Base-by-base conservation (phyloP, 2,888 invertebrate genomes). In the Pyrrhosoma nymphula region DNA sequence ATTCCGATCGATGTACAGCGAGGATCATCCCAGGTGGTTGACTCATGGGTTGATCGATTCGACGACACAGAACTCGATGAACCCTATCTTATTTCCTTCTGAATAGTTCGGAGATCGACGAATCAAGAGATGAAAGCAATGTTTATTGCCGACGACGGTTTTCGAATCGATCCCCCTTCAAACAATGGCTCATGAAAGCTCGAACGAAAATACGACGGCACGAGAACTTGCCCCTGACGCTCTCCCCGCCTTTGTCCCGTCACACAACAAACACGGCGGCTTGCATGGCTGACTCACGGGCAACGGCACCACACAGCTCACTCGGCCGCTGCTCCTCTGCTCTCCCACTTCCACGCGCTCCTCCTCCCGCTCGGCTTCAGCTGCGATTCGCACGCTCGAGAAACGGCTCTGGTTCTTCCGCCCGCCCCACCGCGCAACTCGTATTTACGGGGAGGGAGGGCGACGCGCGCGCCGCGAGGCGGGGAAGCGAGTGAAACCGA, bases 11-110 rank as follows among this genome's bases (percentile, higher is more conserved):
- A 82, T 82, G 82, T 1, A 16, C 30, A 16, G 26, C 82, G 82
- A 82, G 35, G 82, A 35, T 82, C 82, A 82, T 82, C 82, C 35
- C 82, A 82, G 82, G 82, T 82, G 82, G 82, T 82, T 82, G 82
- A 82, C 26, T 82, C 82, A 35, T 35, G 82, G 16, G 14, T 16
- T 14, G 82, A 35, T 35, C 8, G 82, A 26, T 18, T 26, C 82
- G 26, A 60, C 60, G 60, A 69, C 69, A 23, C 69, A 20, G 1
- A 20, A 69, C 20, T 1, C 69, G 23, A 1, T n/a, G 23, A 75
- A 35, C 12, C 82, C 35, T n/a, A 14, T 16, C 60, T 60, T 60
- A 14, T 60, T 8, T 56, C 56, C 60, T 60, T 20, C 10, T 1
- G 20, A 16, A 20, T 20, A 60, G 60, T 20, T 60, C 60, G 18